phyloP scores from a whole-genome alignment of 1,140 invertebrate genomes.

The Psix sp. region DNA sequence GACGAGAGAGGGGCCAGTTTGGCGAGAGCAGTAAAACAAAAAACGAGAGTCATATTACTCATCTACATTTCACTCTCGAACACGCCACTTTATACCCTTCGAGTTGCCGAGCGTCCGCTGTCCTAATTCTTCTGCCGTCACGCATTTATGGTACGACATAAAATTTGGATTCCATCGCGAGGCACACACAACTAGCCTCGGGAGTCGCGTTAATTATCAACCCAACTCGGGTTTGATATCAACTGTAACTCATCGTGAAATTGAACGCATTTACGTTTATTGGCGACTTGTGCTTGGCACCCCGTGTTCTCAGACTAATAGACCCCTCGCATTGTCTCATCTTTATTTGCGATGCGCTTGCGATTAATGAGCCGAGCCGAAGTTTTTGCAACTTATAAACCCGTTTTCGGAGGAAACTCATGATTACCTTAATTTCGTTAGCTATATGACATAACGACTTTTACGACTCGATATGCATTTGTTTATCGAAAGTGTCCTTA shows the following conservation, averaged over 20 bases:
- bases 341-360: constrained; percentile 51
- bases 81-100: constrained; percentile 55
- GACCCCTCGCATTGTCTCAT: constrained; percentile 55
- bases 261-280: constrained; percentile 68
- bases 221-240: constrained; percentile 50
- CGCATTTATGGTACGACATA: constrained; percentile 61
- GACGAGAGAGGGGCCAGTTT: constrained; percentile 21
- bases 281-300: constrained; percentile 73
- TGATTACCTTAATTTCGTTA: constrained; percentile 46
- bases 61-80: constrained; percentile 59
- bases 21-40: constrained; percentile 47
- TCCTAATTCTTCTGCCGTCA: constrained; percentile 60
- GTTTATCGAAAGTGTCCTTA: constrained; percentile 9
- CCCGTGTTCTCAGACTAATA: constrained; percentile 63
- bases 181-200: constrained; percentile 48
- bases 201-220: constrained; percentile 59
- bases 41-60: constrained; percentile 58
- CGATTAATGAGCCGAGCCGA: constrained; percentile 48
- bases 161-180: constrained; percentile 58
- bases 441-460: constrained; percentile 7
- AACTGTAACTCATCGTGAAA: constrained; percentile 61
- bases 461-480: constrained; percentile 38
- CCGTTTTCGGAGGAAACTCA: constrained; percentile 46
- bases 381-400: constrained; percentile 39
- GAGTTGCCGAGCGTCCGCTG: constrained; percentile 44